A percentile compares a stretch with the other conserved stretches of the same genome.
These are phyloP conservation scores for Champsocephalus esox DNA, from an alignment of 2,797 vertebrate genomes.

Conservation along the genomic window DNA sequence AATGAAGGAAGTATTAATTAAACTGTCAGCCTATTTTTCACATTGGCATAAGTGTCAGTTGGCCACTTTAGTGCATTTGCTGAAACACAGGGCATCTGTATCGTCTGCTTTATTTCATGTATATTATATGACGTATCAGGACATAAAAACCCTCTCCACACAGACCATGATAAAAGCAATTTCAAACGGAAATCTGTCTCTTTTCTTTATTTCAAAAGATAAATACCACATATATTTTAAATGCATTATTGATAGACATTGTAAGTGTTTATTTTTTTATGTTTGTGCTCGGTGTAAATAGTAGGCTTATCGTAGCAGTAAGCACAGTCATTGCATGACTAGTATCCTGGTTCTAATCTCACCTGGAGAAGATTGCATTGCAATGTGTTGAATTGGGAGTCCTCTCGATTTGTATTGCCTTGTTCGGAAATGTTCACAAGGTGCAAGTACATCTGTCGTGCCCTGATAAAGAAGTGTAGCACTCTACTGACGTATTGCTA, in stretches of 20 bases:
- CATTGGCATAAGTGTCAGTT: constrained; percentile 1
- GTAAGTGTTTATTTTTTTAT: background rate
- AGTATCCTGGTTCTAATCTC: background rate
- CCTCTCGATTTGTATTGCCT: background rate
- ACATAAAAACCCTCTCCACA: background rate
- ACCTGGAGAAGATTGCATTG: background rate
- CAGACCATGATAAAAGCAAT: background rate
- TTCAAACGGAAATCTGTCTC: background rate
- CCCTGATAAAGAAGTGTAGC: background rate
- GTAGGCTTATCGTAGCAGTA: background rate
- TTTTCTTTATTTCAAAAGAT: too few relatives aligned
- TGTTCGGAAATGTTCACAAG: background rate
- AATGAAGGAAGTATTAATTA: constrained; percentile 2
- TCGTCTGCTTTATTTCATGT: constrained; percentile 1
- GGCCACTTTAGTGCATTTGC: background rate
- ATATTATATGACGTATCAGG: background rate
- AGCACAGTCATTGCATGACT: background rate
- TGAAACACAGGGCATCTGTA: background rate
- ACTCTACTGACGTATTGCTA: background rate
- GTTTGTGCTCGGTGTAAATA: background rate
- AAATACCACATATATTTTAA: background rate
- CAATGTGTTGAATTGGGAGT: background rate
- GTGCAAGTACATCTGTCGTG: background rate
- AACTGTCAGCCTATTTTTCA: constrained; percentile 21
- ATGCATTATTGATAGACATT: background rate